phyloP scores from a whole-genome alignment of 1,140 invertebrate genomes.

The Cydia amplana region DNA sequence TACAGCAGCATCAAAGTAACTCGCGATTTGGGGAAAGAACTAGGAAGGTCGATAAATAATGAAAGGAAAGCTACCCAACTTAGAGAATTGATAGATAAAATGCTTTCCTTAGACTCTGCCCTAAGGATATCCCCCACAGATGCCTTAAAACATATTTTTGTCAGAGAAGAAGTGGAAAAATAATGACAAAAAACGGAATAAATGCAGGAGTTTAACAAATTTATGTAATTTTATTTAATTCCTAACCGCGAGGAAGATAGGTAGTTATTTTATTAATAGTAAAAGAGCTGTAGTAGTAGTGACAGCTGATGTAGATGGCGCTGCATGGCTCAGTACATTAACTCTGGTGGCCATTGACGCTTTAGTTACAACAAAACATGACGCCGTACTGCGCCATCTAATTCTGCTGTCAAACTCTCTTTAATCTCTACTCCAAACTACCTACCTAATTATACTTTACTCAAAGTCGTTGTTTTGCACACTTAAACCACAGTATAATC shows the following conservation, averaged over 20 bases:
- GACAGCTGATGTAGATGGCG: too few species aligned
- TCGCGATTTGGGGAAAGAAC: slow-evolving; percentile 91
- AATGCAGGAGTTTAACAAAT: not conserved
- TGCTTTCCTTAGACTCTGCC: slow-evolving; percentile 93
- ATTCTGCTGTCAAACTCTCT: too few species aligned
- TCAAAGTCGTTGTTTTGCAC: too few species aligned
- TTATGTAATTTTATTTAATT: slow-evolving; percentile 10
- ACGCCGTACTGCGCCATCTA: too few species aligned
- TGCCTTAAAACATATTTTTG: slow-evolving; percentile 96
- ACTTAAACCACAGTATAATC: too few species aligned
- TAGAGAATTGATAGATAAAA: slow-evolving; percentile 96
- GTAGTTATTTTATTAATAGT: too few species aligned
- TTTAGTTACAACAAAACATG: too few species aligned
- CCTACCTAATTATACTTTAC: too few species aligned
- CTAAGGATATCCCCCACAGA: slow-evolving; percentile 95
- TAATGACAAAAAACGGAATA: slow-evolving; percentile 40
- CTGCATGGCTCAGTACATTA: too few species aligned
- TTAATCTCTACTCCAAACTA: too few species aligned
- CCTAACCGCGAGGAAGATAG: not conserved
- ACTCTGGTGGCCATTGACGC: too few species aligned
- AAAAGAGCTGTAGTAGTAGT: too few species aligned
- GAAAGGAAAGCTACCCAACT: slow-evolving; percentile 93
- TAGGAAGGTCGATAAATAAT: slow-evolving; percentile 90
- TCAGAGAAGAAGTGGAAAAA: slow-evolving; percentile 91
- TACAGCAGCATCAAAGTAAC: slow-evolving; percentile 91